Evolutionary conservation across 2,797 vertebrate species (phyloP), one percentile per base, ranked within the genome.

Genomic region (Austrolebias charrua): DNA sequence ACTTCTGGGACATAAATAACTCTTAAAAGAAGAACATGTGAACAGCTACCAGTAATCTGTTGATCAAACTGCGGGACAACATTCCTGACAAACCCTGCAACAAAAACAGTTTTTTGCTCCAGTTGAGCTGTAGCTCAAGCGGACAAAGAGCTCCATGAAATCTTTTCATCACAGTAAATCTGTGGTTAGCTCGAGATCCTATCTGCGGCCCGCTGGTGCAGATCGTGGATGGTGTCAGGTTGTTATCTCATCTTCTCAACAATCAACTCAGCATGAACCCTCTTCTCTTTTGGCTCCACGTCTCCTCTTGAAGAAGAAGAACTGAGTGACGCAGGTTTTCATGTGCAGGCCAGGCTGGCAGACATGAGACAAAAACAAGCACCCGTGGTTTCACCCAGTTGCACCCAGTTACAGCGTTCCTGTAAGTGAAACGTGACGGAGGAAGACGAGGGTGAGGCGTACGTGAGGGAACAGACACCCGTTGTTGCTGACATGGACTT

Each of bases 1-100:
- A 35, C 78, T 84, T 79, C 56, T 69, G 49, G 40, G 81, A 81
- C 80, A 85, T 79, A 85, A 79, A 87, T 86, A 84, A 61, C 44
- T 76, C 47, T 40, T 28, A 51, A 6, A 40, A 60, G 13, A 56
- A 63, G 13, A 80, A 40, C 74, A 84, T 68, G 60, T 61, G 71
- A 66, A 75, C 60, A 78, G 46, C 43, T 76, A n/a, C n/a, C n/a
- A n/a, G n/a, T n/a, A 76, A 77, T 76, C 59, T 73, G 45, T 77
- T 76, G 69, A 58, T 54, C 43, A 47, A 1, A 55, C 15, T 55
- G 1, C 19, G 18, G 54, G 43, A 53, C 18, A 38, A 19, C 20
- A 33, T 33, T 52, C 28, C 28, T 67, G 20, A 60, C 14, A 68
- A 52, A 61, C 5, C 20, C 35, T 38, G 28, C 28, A 9, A 11